Evolutionary conservation across 2,797 vertebrate species (phyloP).

Genomic region (Jordanella pulchra): DNA sequence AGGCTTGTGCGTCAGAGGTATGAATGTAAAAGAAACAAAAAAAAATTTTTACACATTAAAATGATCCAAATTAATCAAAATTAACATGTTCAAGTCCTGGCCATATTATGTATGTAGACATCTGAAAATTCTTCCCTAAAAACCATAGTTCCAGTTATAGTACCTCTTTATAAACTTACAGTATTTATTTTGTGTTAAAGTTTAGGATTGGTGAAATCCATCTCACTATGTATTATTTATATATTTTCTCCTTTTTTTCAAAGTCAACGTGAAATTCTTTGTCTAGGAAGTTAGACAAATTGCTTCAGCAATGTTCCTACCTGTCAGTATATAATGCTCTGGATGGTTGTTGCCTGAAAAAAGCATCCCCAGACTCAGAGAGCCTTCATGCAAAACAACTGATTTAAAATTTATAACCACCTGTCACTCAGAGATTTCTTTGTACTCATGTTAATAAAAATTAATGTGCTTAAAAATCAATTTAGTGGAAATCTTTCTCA

Average conservation of each 20-base stretch:
- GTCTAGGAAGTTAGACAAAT: slow-evolving; percentile 30
- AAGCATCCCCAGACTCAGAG: slow-evolving; percentile 20
- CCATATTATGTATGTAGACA: no score
- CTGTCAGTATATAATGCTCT: slow-evolving; percentile 20
- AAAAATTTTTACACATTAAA: no score
- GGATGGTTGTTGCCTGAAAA: slow-evolving; percentile 18
- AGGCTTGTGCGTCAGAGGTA: no score
- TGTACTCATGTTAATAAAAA: slow-evolving; percentile 53
- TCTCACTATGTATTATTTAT: slow-evolving; percentile 24
- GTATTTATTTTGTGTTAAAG: background rate
- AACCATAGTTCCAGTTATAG: no score
- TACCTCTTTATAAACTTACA: background rate
- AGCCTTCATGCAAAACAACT: slow-evolving; percentile 24
- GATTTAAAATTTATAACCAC: slow-evolving; percentile 46
- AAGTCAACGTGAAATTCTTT: slow-evolving; percentile 28
- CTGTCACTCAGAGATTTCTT: slow-evolving; percentile 37
- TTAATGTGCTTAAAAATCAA: slow-evolving; percentile 64
- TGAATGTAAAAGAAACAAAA: no score
- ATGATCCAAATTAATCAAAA: no score
- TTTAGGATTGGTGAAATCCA: slow-evolving; percentile 1
- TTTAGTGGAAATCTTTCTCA: slow-evolving; percentile 44
- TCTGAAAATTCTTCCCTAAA: background rate
- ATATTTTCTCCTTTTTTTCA: slow-evolving; percentile 14
- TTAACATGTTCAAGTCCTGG: no score
- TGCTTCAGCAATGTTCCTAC: slow-evolving; percentile 23